Conservation (phyloP, 2,797 vertebrate species). For the Brotula barbata region DNA sequence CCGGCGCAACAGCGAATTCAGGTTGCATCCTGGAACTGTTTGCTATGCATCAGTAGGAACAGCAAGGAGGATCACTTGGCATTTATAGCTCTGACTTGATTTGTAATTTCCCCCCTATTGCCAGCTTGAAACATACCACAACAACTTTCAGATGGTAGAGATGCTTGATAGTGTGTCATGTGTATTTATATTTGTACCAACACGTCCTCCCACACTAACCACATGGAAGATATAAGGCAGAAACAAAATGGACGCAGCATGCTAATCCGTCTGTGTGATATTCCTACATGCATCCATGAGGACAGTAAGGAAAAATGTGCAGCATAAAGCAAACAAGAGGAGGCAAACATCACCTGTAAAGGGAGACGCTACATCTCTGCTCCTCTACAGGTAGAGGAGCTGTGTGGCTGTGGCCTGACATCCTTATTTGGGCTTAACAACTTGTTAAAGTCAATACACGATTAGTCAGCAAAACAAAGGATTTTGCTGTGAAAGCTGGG, state of each 20-base stretch:
- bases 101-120: conserved; percentile 36
- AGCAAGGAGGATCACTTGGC: conserved; percentile 26
- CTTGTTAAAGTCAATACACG: conserved; percentile 76
- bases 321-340: conserved; percentile 33
- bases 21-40: conserved; percentile 37
- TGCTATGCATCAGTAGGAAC: conserved; percentile 23
- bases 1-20: conserved; percentile 36
- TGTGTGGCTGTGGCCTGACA: conserved; percentile 65
- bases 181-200: conserved; percentile 42
- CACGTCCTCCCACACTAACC: conserved; percentile 48
- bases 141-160: conserved; percentile 49
- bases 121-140: conserved; percentile 35
- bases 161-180: conserved; percentile 41
- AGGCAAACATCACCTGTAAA: conserved; percentile 15
- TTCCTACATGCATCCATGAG: conserved; percentile 1
- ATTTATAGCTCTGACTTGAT: conserved; percentile 28
- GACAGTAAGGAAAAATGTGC: conserved; percentile 25
- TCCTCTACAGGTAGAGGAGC: conserved; percentile 54
- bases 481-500: conserved; percentile 76
- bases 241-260: conserved; percentile 25
- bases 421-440: conserved; percentile 73
- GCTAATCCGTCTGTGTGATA: conserved; percentile 26
- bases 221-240: conserved; percentile 32
- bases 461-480: conserved; percentile 82
- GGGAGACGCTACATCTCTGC: conserved; percentile 26